Evolutionary conservation across 2,797 vertebrate genomes (phyloP), one percentile per base, ranked within the genome.

Genomic region (Gorsachius magnificus): DNA sequence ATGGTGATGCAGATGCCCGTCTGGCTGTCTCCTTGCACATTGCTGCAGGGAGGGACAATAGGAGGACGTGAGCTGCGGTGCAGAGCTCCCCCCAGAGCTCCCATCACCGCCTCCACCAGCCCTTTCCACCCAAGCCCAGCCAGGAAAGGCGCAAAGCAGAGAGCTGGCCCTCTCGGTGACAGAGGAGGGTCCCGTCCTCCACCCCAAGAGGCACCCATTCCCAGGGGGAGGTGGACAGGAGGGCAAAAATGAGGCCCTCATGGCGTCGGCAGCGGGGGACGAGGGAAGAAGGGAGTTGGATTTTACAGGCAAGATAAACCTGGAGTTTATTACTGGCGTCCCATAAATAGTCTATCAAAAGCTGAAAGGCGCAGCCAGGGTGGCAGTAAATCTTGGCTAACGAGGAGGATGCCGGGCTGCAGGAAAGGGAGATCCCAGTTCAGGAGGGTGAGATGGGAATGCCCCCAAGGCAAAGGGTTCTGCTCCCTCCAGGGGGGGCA

Each of bases 1-100:
- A 99, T 99, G 80, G 99, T 99, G 97, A 99, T 99, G 95, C 99
- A 99, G 98, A 99, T 99, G 92, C 99, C 99, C 4, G 98, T 99
- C 96, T 99, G 98, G 93, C 98, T 98, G 97, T 98, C 99, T 74
- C 99, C 99, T 90, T 99, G 99, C 79, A 99, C 99, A 0, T 99
- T 99, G 96, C 99, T 99, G 74, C 10, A 50, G 82, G 84, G 78
- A 69, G 26, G 76, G 38, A 86, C 2, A 3, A 31, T 24, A 4
- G 24, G 16, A 70, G 31, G 19, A 84, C 9, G 0, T 94, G 53
- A 91, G 72, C 21, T 21, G 45, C 1, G 0, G 36, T 28, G 35
- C 28, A 69, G 25, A 94, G n/a, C 1, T 19, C 12, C 5, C 5
- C 3, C 6, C 8, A 28, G 48, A 91, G 53, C 70, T 83, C 74